Conservation (phyloP, 2,797 vertebrate genomes). For the Sebastes cheni region DNA sequence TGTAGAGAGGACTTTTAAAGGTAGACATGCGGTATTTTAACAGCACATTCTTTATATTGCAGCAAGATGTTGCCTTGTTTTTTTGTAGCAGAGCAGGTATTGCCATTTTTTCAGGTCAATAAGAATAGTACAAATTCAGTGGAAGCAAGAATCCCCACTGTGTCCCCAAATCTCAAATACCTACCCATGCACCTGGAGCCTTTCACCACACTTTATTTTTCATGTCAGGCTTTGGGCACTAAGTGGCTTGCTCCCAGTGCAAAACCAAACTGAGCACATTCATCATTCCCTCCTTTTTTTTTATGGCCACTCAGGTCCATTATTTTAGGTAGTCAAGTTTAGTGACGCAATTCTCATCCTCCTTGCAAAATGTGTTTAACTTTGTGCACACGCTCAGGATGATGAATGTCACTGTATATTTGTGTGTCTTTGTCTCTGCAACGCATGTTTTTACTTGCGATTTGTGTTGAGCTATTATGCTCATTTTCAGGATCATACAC, state of each 20-base stretch:
- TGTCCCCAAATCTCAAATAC: conserved; percentile 7
- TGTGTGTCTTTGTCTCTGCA: neutral
- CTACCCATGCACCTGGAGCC: conserved; percentile 12
- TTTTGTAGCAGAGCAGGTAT: neutral
- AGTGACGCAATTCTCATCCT: neutral
- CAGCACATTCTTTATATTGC: neutral
- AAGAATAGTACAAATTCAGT: conserved; percentile 8
- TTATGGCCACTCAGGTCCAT: neutral
- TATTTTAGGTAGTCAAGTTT: conserved; percentile 6
- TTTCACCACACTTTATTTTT: conserved; percentile 22
- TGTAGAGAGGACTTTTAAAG: neutral
- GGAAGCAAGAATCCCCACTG: neutral
- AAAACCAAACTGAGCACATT: conserved; percentile 29
- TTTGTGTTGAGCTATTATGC: neutral
- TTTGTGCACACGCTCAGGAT: neutral
- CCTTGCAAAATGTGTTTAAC: neutral
- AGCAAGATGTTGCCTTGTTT: neutral
- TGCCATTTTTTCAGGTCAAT: conserved; percentile 5
- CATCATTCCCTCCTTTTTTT: conserved; percentile 17
- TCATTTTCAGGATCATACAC: too few relatives aligned
- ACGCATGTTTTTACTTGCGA: neutral
- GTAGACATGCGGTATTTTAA: neutral
- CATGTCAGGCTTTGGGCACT: conserved; percentile 29
- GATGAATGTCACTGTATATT: neutral
- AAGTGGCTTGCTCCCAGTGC: neutral